A percentile compares a stretch with the other conserved stretches of the same genome.
Conservation (phyloP, 30 jellyfish, hydroid and myxozoan genomes). For the Turritopsis dohrnii region DNA sequence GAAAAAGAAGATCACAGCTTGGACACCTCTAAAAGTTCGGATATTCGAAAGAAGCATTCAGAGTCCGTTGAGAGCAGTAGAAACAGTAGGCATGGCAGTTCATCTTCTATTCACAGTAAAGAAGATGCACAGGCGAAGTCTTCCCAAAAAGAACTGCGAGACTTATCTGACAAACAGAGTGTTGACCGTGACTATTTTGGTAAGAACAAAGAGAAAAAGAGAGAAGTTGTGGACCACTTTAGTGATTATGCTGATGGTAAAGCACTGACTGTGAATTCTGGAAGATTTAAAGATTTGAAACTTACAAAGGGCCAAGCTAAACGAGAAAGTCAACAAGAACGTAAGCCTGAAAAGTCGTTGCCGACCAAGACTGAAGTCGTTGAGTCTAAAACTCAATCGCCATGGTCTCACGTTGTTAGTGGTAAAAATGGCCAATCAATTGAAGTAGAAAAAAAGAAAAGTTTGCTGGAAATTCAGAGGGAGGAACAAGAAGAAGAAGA, state of each 20-base stretch:
- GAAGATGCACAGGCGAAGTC: neutral
- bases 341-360: neutral
- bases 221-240: neutral
- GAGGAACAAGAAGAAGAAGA: slow-evolving; percentile 44
- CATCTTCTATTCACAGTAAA: neutral
- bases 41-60: neutral
- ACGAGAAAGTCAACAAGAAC: neutral
- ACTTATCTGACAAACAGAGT: neutral
- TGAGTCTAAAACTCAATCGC: slow-evolving; percentile 25
- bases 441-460: slow-evolving; percentile 7
- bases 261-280: slow-evolving; percentile 17
- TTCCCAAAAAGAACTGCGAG: neutral
- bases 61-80: neutral
- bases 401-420: slow-evolving; percentile 78
- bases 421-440: slow-evolving; percentile 47
- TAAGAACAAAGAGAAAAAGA: neutral
- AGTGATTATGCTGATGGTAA: slow-evolving; percentile 1
- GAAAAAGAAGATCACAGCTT: neutral
- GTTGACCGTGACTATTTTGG: neutral
- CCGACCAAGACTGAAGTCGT: neutral
- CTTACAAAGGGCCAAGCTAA: slow-evolving; percentile 29
- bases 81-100: neutral
- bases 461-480: slow-evolving; percentile 53
- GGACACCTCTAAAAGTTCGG: slow-evolving; percentile 10
- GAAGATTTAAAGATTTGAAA: slow-evolving; percentile 12